Percentiles rank a stretch among this genome's conserved stretches.
Conservation (phyloP, 2,113 vertebrate species). For the Crotophaga sulcirostris region DNA sequence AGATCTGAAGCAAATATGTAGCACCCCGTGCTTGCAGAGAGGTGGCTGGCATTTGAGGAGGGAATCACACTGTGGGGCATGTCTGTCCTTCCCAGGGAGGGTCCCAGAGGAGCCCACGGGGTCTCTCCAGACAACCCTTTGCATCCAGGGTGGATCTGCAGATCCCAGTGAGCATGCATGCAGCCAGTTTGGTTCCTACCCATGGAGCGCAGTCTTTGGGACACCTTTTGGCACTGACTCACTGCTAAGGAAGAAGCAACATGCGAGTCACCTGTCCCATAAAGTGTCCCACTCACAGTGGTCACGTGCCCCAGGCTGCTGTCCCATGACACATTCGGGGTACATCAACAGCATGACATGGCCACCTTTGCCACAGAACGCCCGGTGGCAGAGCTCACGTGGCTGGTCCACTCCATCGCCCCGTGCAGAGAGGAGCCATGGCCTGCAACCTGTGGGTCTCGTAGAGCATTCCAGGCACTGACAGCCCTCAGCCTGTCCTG, state of each 20-base stretch:
- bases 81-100: not conserved
- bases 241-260: not conserved
- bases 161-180: not conserved
- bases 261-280: not conserved
- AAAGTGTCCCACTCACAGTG: not conserved
- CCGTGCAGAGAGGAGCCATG: accelerated
- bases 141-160: not conserved
- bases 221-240: not conserved
- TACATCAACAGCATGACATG: not conserved
- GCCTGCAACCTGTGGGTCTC: not conserved
- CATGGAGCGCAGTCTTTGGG: not conserved
- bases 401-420: not conserved
- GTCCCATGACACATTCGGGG: not conserved
- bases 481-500: not conserved
- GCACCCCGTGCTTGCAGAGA: not conserved
- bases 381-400: not conserved
- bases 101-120: not conserved
- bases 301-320: not conserved
- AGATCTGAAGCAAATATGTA: not conserved
- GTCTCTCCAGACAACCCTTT: not conserved
- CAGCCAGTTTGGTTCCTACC: not conserved
- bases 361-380: not conserved
- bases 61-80: not conserved
- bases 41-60: not conserved
- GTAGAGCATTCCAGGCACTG: not conserved